phyloP scores from a whole-genome alignment of 1,140 invertebrate species.

The Chionoecetes opilio region DNA sequence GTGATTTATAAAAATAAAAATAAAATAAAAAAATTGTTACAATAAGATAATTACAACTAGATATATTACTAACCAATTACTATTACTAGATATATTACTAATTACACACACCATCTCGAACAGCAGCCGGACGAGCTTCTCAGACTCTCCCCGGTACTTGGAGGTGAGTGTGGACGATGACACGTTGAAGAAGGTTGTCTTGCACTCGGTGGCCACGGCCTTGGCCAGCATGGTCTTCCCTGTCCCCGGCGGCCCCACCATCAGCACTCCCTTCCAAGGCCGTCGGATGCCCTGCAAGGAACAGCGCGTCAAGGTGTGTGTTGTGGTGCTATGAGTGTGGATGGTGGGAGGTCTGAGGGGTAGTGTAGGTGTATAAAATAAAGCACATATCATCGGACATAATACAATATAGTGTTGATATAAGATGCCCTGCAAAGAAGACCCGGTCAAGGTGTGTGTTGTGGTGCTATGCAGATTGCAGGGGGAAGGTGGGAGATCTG shows the following conservation, averaged over 20 bases:
- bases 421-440: too few species aligned
- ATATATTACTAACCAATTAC: too few species aligned
- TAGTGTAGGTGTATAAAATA: not conserved
- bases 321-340: too few species aligned
- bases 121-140: conserved; percentile 97
- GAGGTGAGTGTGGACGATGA: conserved; percentile 98
- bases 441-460: too few species aligned
- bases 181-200: conserved; percentile 99
- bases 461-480: too few species aligned
- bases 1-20: too few species aligned
- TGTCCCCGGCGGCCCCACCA: conserved; percentile 99
- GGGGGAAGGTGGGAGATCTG: too few species aligned
- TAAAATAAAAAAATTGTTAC: too few species aligned
- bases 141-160: conserved; percentile 99
- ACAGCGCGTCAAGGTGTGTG: not conserved
- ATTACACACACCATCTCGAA: conserved; percentile 98
- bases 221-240: conserved; percentile 99
- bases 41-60: too few species aligned
- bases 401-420: too few species aligned
- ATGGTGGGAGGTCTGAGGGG: not conserved
- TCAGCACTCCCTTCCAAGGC: conserved; percentile 97
- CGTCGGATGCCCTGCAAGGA: conserved; percentile 91
- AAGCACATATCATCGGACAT: not conserved
- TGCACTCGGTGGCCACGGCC: conserved; percentile 99
- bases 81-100: too few species aligned